Conservation (phyloP, 30 jellyfish, hydroid and myxozoan species). For the Rhopilema esculentum region DNA sequence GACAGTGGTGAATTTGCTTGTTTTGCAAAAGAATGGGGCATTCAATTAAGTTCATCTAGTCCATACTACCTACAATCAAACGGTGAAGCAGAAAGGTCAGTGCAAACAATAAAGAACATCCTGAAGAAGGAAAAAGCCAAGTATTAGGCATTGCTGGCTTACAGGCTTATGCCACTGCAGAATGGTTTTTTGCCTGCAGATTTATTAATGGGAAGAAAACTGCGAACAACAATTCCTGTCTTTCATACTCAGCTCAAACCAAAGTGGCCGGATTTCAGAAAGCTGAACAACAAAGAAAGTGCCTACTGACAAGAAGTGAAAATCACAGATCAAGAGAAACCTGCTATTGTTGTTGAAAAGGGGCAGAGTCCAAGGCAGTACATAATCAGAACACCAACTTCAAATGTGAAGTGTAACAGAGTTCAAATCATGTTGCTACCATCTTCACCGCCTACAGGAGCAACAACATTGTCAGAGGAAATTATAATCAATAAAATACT, state of each 20-base stretch:
- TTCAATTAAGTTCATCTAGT: constrained; percentile 20
- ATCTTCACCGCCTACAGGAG: no score
- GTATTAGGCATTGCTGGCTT: constrained; percentile 52
- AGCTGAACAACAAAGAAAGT: constrained; percentile 26
- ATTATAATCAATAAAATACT: background rate
- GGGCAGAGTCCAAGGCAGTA: constrained; percentile 17
- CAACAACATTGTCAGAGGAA: background rate
- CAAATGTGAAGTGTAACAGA: constrained; percentile 29
- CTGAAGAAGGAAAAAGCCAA: constrained; percentile 44
- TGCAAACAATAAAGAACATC: constrained; percentile 58
- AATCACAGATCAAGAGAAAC: constrained; percentile 11
- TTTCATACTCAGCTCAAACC: constrained; percentile 46
- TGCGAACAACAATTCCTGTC: constrained; percentile 57
- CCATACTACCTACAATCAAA: constrained; percentile 37
- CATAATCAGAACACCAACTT: constrained; percentile 19
- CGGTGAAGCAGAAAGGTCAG: constrained; percentile 38
- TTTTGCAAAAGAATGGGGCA: constrained; percentile 14
- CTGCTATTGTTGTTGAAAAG: constrained; percentile 41
- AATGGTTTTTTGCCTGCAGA: constrained; percentile 64
- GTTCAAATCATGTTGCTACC: no score
- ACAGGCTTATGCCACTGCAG: constrained; percentile 57
- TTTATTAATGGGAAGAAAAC: constrained; percentile 60
- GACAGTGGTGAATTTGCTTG: no score
- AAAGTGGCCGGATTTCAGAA: constrained; percentile 39
- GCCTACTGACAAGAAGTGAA: constrained; percentile 27